These are phyloP conservation scores for Plodia interpunctella DNA, from an alignment of 1,140 invertebrate genomes.

Conservation along the genomic window DNA sequence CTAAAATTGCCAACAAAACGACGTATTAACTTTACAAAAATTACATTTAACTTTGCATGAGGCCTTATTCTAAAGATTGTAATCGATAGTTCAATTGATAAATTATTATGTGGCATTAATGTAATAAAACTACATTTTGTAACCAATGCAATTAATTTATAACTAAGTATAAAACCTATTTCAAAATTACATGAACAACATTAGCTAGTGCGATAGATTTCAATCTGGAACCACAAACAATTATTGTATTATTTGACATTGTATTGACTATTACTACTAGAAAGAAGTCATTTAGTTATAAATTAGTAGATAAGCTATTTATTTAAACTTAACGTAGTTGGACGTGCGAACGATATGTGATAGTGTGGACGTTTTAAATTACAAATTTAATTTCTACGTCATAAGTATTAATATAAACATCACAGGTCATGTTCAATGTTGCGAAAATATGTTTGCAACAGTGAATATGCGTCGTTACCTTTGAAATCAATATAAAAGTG, in stretches of 20 bases:
- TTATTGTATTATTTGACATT: not conserved
- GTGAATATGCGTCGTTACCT: slow-evolving; percentile 33
- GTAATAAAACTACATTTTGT: too few relatives aligned
- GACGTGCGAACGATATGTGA: slow-evolving; percentile 21
- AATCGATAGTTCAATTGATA: too few relatives aligned
- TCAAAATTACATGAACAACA: too few relatives aligned
- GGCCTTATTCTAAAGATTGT: too few relatives aligned
- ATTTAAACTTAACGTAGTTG: slow-evolving; percentile 39
- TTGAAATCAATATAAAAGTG: slow-evolving; percentile 28
- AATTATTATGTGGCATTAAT: too few relatives aligned
- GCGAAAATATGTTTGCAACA: slow-evolving; percentile 63
- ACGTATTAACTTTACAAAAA: too few relatives aligned
- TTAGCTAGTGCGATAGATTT: too few relatives aligned
- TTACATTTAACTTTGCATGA: too few relatives aligned
- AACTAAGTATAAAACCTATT: too few relatives aligned
- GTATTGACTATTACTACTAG: slow-evolving; percentile 20
- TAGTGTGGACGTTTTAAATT: slow-evolving; percentile 12
- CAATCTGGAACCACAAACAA: too few relatives aligned
- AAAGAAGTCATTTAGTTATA: slow-evolving; percentile 48
- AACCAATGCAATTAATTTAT: not conserved
- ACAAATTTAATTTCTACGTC: slow-evolving; percentile 4
- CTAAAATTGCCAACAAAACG: too few relatives aligned
- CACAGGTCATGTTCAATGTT: slow-evolving; percentile 47
- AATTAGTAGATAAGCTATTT: slow-evolving; percentile 59
- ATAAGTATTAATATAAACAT: slow-evolving; percentile 12